Evolutionary conservation across 2,888 invertebrate species (phyloP), one percentile per base, ranked within the genome.

Genomic region (Ceriagrion tenellum): DNA sequence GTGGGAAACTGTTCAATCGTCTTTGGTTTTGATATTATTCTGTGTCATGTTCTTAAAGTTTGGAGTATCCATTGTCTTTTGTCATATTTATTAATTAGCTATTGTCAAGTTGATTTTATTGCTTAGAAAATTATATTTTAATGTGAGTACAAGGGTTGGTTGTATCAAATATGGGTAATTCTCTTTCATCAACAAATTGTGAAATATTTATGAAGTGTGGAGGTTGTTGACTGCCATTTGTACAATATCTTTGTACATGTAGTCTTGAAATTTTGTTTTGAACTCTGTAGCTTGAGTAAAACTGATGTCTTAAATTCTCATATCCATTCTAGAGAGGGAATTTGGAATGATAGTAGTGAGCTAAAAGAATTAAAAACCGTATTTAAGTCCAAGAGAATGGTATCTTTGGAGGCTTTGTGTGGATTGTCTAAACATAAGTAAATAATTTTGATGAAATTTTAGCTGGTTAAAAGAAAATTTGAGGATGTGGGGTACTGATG

Each of bases 211-310:
- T 93, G 69, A 74, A 93, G 93, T 69, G 69, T 93, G 93, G 69
- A 93, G 93, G 93, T 93, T 93, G 93, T 93, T 74, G 69, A 93
- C 93, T 93, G 93, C 93, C 93, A 93, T 93, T 93, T 93, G 93
- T 93, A 93, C 93, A 93, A 93, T n/a, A 93, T 93, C 63, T 93
- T 93, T 93, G 93, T 93, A 93, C 93, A 20, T 93, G 93, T 93
- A 74, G 69, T 93, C 69, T 13, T 69, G 47, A 69, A 47, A 69
- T 93, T 93, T 93, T 69, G 47, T 93, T 93, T 93, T 40, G 47
- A 93, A 93, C 93, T 93, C 47, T 93, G 47, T 93, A 93, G 93
- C 93, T 47, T 93, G 63, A 69, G 69, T 69, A 55, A 93, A 93
- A 93, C 81, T 81, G 81, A 93, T 69, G 93, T 93, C 69, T 93